These are phyloP conservation scores for Thunnus albacares DNA, from an alignment of 2,797 vertebrate species.

Conservation along the genomic window DNA sequence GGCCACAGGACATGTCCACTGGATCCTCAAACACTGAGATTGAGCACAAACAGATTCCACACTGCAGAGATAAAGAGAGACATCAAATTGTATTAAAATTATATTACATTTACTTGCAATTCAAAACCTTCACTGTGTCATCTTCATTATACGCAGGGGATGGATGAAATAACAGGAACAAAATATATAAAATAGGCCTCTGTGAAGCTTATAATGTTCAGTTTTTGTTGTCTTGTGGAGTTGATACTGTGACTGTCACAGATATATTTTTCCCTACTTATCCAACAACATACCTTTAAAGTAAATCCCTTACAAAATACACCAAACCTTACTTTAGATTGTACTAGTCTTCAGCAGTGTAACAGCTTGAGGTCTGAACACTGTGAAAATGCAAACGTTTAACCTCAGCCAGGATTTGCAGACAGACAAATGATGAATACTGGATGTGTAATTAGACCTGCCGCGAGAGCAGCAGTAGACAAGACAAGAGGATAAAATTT, in stretches of 20 bases:
- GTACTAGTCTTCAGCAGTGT: neutral
- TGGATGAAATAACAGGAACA: neutral
- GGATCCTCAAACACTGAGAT: constrained; percentile 98
- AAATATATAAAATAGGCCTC: no score
- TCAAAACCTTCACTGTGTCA: neutral
- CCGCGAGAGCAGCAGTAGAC: constrained; percentile 8
- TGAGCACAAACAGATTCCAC: constrained; percentile 98
- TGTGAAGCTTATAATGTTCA: no score
- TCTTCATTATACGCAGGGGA: neutral
- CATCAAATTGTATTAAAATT: neutral
- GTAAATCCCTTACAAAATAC: neutral
- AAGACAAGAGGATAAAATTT: neutral
- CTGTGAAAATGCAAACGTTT: neutral
- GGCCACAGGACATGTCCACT: constrained; percentile 97
- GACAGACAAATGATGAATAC: constrained; percentile 9
- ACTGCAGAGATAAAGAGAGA: constrained; percentile 83
- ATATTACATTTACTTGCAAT: neutral
- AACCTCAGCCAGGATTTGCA: constrained; percentile 8
- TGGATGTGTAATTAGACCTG: constrained; percentile 20
- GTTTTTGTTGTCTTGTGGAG: no score
- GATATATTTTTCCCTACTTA: neutral
- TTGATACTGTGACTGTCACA: neutral
- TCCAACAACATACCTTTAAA: neutral
- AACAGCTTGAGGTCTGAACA: constrained; percentile 12
- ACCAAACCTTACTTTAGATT: neutral